Conservation (phyloP, 2,888 invertebrate species). For the Ferrisia virgata region DNA sequence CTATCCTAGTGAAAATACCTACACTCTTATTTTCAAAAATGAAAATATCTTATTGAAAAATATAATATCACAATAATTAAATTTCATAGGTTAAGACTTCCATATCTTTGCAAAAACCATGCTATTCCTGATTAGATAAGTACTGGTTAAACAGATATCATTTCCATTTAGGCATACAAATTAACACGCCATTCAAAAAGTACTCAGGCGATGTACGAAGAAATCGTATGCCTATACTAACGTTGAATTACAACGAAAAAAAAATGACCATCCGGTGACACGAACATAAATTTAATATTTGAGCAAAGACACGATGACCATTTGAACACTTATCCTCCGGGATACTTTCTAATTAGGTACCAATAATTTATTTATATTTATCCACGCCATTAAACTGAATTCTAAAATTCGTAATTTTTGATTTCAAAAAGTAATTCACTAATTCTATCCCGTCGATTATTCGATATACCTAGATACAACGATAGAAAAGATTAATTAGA, state of each 20-base stretch:
- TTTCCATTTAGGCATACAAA: neutral
- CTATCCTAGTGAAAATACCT: too few relatives aligned
- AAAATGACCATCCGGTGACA: conserved; percentile 5
- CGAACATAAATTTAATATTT: neutral
- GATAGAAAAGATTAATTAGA: too few relatives aligned
- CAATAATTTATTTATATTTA: neutral
- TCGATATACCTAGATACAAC: too few relatives aligned
- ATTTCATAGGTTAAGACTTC: too few relatives aligned
- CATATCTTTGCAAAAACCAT: neutral
- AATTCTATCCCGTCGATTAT: too few relatives aligned
- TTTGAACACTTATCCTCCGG: neutral
- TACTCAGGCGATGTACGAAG: neutral
- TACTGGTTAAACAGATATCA: neutral
- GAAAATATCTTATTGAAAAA: too few relatives aligned
- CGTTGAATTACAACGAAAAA: neutral
- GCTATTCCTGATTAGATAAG: neutral
- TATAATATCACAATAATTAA: too few relatives aligned
- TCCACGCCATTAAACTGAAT: neutral
- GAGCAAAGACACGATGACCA: neutral
- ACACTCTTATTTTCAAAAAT: too few relatives aligned
- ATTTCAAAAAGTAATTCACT: neutral
- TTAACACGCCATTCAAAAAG: neutral
- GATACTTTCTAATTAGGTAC: neutral
- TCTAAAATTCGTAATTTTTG: neutral
- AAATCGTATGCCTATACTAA: neutral